Evolutionary conservation across 1,140 invertebrate genomes (phyloP).

Genomic region (Bacillus rossius): DNA sequence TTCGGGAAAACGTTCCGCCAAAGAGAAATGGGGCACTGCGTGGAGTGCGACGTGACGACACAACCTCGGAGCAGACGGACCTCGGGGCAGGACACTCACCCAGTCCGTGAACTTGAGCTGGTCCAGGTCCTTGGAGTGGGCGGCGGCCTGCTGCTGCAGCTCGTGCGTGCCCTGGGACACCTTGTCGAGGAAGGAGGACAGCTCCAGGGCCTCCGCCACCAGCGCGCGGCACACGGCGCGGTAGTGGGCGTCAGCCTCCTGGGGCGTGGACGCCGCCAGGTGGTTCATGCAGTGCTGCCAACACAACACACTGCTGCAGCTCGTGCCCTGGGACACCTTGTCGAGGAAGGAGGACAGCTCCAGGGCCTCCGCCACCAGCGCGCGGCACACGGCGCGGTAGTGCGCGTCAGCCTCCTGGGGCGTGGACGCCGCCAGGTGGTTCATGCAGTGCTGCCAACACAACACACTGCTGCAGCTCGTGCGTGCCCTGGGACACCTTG

Average conservation of each 20-base stretch:
- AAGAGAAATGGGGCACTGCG: no score
- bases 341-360: constrained; percentile 87
- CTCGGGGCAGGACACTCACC: no score
- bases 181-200: constrained; percentile 82
- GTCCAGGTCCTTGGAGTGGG: constrained; percentile 60
- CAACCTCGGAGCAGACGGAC: no score
- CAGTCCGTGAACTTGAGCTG: constrained; percentile 80
- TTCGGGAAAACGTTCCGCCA: no score
- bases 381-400: constrained; percentile 86
- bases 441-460: no score
- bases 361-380: constrained; percentile 81
- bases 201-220: constrained; percentile 83
- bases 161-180: constrained; percentile 54
- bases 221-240: constrained; percentile 85
- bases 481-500: constrained; percentile 56
- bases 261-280: constrained; percentile 46
- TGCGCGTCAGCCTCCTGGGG: constrained; percentile 63
- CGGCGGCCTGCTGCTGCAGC: constrained; percentile 49
- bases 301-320: no score
- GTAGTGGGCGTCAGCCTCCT: constrained; percentile 74
- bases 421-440: constrained; percentile 52
- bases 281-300: no score
- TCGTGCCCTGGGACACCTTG: constrained; percentile 56
- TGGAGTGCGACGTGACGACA: no score
- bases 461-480: constrained; percentile 50